Base-by-base conservation (phyloP, 2,888 invertebrate genomes). In the Oligia latruncula region DNA sequence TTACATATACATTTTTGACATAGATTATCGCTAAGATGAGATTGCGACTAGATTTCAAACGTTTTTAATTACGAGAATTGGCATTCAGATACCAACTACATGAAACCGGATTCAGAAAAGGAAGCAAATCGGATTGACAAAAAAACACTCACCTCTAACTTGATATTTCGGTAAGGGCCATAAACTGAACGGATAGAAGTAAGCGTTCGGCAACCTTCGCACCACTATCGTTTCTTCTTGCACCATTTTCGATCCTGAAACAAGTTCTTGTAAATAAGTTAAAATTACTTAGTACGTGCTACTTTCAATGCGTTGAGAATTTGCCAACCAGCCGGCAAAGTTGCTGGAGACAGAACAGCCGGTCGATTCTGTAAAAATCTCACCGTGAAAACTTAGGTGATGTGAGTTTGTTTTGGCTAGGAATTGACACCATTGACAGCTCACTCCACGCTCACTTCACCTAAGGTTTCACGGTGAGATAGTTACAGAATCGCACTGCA, bases 81-180 rank as follows among this genome's bases (percentile, higher is more conserved):
- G 23, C 23, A 9, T 9, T 23, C 58, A 55, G 9, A 23, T 49
- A 49, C 15, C 49, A 55, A 23, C 23, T 23, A 23, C 49, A 23
- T 29, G 8, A 62, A 29, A 62, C 17, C 3, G 29, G 29, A 29
- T 29, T 29, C 29, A 29, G 29, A 29, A 29, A 29, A 29, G 29
- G 29, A 29, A 29, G 29, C 15, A 29, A 29, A 4, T 64, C 29
- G 17, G 20, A 35, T 40, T 40, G 20, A 55, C 5, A 15, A n/a
- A 15, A 20, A 23, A 29, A 40, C 23, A 3, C 80, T 67, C 60
- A 84, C 84, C 96, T 93, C 90, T 92, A 2, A 90, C 84, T 60
- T 93, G 93, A 86, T 92, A 95, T 85, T 94, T 95, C 0, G 96
- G 96, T 52, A 96, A 62, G 0, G 96, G 96, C 95, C 96, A 95